phyloP scores from a whole-genome alignment of 2,888 invertebrate species.

The Lamellibrachia satsuma region DNA sequence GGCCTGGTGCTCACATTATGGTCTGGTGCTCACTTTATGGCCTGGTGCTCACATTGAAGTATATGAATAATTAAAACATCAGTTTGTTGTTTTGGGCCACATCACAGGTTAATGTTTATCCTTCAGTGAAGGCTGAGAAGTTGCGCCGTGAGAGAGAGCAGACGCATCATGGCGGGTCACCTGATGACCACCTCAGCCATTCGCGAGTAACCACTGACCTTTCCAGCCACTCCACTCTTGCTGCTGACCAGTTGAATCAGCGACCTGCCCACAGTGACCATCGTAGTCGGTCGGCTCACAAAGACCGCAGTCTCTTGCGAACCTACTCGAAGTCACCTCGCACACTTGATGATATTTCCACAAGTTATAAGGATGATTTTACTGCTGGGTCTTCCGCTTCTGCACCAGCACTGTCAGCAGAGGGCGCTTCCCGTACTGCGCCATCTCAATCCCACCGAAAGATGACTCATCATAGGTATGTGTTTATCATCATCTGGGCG shows the following conservation, averaged over 20 bases:
- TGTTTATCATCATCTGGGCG: background rate
- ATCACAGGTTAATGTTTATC: background rate
- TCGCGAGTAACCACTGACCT: background rate
- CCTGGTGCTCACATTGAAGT: no score
- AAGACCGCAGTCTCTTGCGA: background rate
- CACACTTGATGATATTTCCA: background rate
- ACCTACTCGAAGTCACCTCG: background rate
- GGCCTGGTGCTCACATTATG: no score
- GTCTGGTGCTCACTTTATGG: no score
- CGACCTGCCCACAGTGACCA: background rate
- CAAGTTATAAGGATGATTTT: background rate
- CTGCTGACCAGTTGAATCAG: background rate
- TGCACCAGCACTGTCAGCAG: background rate
- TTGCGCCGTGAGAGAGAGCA: background rate
- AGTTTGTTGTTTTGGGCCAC: no score
- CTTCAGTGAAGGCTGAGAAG: background rate
- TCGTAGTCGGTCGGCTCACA: background rate
- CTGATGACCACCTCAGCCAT: background rate
- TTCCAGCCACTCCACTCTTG: background rate
- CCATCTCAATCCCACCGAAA: background rate
- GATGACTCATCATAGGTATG: background rate
- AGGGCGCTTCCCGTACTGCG: background rate
- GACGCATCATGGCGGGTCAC: background rate
- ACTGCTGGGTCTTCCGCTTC: background rate
- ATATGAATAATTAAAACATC: no score